Percentiles rank a stretch among this genome's conserved stretches.
These are phyloP conservation scores for Aeoliscus strigatus DNA, from an alignment of 2,797 vertebrate species.

Conservation along the genomic window DNA sequence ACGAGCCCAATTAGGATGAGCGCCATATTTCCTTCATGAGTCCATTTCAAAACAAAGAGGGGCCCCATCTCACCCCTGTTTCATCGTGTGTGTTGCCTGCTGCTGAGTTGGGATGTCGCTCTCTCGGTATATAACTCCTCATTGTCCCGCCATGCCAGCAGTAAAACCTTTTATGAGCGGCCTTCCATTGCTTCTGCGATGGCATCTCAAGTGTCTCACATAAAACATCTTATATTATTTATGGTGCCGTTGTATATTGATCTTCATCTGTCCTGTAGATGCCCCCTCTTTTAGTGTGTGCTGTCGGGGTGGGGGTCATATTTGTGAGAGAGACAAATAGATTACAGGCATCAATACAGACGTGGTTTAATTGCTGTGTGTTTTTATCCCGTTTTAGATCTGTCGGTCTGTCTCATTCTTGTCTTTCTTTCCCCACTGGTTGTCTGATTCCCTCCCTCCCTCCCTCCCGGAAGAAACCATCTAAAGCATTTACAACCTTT, in stretches of 20 bases:
- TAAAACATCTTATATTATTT: slow-evolving; percentile 50
- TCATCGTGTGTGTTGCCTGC: slow-evolving; percentile 37
- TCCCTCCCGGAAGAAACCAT: slow-evolving; percentile 2
- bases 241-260: slow-evolving; percentile 33
- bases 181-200: slow-evolving; percentile 35
- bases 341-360: slow-evolving; percentile 40
- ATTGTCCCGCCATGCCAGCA: slow-evolving; percentile 42
- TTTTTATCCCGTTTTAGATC: slow-evolving; percentile 21
- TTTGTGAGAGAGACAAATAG: slow-evolving; percentile 29
- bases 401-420: slow-evolving; percentile 12
- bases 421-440: slow-evolving; percentile 4
- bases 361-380: slow-evolving; percentile 42
- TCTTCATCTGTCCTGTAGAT: slow-evolving; percentile 41
- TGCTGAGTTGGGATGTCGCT: slow-evolving; percentile 14
- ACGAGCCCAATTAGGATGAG: slow-evolving; percentile 29
- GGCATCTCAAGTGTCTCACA: slow-evolving; percentile 17
- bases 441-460: background rate
- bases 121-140: slow-evolving; percentile 26
- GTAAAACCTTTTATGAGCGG: slow-evolving; percentile 49
- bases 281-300: slow-evolving; percentile 14
- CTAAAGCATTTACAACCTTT: slow-evolving; percentile 13
- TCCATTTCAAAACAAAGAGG: slow-evolving; percentile 39
- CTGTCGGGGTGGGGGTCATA: background rate
- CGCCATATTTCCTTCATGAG: slow-evolving; percentile 49
- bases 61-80: slow-evolving; percentile 39